These are phyloP conservation scores for Temnothorax rugatulus DNA, from an alignment of 2,888 invertebrate genomes.

Conservation along the genomic window DNA sequence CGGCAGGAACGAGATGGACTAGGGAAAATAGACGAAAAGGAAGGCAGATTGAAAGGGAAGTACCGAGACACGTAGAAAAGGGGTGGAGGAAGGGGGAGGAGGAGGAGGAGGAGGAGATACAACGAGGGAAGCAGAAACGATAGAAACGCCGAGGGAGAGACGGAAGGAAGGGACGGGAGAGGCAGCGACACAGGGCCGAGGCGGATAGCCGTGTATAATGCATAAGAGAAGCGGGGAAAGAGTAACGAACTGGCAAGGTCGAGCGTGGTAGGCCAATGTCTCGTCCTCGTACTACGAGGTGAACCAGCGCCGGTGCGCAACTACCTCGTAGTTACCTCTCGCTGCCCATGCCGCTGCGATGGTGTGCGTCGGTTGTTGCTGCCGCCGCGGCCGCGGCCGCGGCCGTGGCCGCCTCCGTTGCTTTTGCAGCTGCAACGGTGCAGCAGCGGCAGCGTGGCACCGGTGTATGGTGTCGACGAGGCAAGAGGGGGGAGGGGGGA, in stretches of 20 bases:
- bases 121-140: constrained; percentile 42
- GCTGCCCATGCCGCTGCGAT: constrained; percentile 50
- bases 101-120: constrained; percentile 50
- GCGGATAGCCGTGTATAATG: constrained; percentile 79
- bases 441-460: constrained; percentile 57
- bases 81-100: constrained; percentile 26
- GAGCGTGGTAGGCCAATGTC: constrained; percentile 85
- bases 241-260: constrained; percentile 86
- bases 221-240: constrained; percentile 82
- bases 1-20: constrained; percentile 62
- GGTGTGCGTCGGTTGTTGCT: constrained; percentile 56
- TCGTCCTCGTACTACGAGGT: constrained; percentile 81
- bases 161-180: constrained; percentile 61
- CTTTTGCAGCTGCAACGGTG: constrained; percentile 77
- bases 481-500: constrained; percentile 57
- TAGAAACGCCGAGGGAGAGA: constrained; percentile 49
- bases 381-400: constrained; percentile 50
- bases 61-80: constrained; percentile 52
- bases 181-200: constrained; percentile 63
- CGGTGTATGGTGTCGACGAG: constrained; percentile 5
- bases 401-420: constrained; percentile 54
- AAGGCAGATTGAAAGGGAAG: constrained; percentile 62
- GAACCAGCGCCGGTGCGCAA: constrained; percentile 76
- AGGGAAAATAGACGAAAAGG: constrained; percentile 66
- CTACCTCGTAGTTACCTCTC: constrained; percentile 65